Evolutionary conservation across 2,113 vertebrate species (phyloP), one percentile per base, ranked within the genome.

Genomic region (Haemorhous mexicanus): DNA sequence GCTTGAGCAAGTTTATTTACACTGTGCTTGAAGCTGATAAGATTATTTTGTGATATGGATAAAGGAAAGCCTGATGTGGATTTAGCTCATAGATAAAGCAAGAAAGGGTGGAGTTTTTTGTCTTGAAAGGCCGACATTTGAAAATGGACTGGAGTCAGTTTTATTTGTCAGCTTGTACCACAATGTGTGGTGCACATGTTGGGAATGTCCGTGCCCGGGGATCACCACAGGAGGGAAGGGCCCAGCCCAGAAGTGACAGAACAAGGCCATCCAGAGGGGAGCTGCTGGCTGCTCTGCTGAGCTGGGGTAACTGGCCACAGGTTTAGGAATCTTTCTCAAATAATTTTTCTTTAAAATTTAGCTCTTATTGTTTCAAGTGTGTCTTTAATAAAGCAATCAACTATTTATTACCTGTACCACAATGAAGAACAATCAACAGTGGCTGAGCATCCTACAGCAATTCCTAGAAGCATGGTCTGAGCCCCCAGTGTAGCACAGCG

Each of bases 1-100:
- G 78, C 62, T 49, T 5, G 56, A 43, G 28, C 32, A 58, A 92
- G 86, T 95, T 96, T 93, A 82, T 96, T 96, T 94, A 56, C 76
- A 4, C 47, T 72, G 47, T 43, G 44, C 90, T 93, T 52, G 70
- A 81, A 63, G 81, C 84, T 5, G 89, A 96, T 96, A 90, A 96
- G 96, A 91, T 96, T 91, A 86, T 90, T 83, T 39, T 15, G 75
- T 69, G 78, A 92, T 78, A 84, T 2, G 64, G 59, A 44, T 80
- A 67, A 82, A 93, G 82, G 77, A 74, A 89, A 93, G 85, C 56
- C 43, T 69, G 80, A 32, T 47, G 41, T 81, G 89, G 75, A 82
- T 91, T 92, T 75, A 59, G 24, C 27, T 74, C 30, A 17, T 8
- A 70, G 84, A 86, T 95, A 90, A 85, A 78, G 67, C 19, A n/a